Percentiles rank a stretch among this genome's conserved stretches.
phyloP scores from a whole-genome alignment of 2,888 invertebrate species.

The Apoda limacodes region DNA sequence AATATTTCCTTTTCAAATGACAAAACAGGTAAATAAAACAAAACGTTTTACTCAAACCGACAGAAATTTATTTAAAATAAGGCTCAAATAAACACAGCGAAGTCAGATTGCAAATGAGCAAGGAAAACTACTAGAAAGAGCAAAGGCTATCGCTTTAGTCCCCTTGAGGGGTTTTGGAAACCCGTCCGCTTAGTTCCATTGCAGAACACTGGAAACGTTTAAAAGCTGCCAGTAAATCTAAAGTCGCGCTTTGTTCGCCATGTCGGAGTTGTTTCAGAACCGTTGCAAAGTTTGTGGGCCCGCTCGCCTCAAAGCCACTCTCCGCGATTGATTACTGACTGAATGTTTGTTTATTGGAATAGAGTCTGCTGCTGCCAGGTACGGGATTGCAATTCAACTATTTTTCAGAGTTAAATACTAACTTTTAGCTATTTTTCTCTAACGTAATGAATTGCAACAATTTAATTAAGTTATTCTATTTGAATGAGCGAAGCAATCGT shows the following conservation, averaged over 20 bases:
- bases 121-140: slow-evolving; percentile 38
- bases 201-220: slow-evolving; percentile 35
- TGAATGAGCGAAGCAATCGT: too few relatives aligned
- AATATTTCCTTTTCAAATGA: too few relatives aligned
- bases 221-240: slow-evolving; percentile 42
- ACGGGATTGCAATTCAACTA: too few relatives aligned
- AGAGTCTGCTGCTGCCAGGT: slow-evolving; percentile 30
- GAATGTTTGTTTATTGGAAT: slow-evolving; percentile 21
- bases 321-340: slow-evolving; percentile 21
- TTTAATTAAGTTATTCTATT: too few relatives aligned
- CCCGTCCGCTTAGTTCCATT: slow-evolving; percentile 31
- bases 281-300: slow-evolving; percentile 34
- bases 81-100: too few relatives aligned
- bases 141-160: slow-evolving; percentile 39
- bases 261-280: slow-evolving; percentile 34
- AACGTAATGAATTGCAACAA: too few relatives aligned
- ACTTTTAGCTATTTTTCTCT: too few relatives aligned
- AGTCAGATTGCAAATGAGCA: slow-evolving; percentile 30
- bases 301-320: slow-evolving; percentile 18
- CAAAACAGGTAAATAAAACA: slow-evolving; percentile 33
- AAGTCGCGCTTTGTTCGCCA: slow-evolving; percentile 33
- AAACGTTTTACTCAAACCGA: slow-evolving; percentile 40
- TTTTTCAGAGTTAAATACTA: too few relatives aligned
- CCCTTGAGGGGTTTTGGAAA: slow-evolving; percentile 39
- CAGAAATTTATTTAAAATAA: too few relatives aligned